A percentile compares a stretch with the other conserved stretches of the same genome.
Evolutionary conservation across 2,797 vertebrate species (phyloP).

Genomic region (Diplodus puntazzo): DNA sequence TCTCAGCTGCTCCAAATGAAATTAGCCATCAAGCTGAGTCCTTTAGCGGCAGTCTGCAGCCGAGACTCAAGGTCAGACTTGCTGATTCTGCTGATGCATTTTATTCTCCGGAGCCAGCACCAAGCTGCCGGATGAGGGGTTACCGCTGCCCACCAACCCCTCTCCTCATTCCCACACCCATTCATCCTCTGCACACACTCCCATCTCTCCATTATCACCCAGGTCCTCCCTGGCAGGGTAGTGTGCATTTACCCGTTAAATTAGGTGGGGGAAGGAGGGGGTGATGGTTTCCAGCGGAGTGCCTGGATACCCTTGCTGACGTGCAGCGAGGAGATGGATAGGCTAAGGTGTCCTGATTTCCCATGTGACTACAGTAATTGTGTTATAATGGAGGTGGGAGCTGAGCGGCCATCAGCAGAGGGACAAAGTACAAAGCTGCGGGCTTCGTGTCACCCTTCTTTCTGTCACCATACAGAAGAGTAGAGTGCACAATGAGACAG

Average conservation of each 20-base stretch:
- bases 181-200: constrained; percentile 53
- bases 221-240: constrained; percentile 60
- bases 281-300: constrained; percentile 32
- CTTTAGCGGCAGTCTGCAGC: constrained; percentile 73
- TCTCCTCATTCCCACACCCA: constrained; percentile 37
- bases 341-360: constrained; percentile 76
- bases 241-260: constrained; percentile 82
- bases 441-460: constrained; percentile 28
- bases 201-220: constrained; percentile 66
- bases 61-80: constrained; percentile 78
- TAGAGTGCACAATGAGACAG: constrained; percentile 16
- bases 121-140: constrained; percentile 52
- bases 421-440: constrained; percentile 50
- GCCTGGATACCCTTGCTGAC: constrained; percentile 64
- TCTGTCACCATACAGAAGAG: constrained; percentile 7
- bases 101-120: constrained; percentile 57
- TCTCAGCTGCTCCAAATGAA: constrained; percentile 74
- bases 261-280: constrained; percentile 65
- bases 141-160: constrained; percentile 42
- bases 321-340: constrained; percentile 67
- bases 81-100: constrained; percentile 80
- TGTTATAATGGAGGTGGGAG: constrained; percentile 77
- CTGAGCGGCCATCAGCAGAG: constrained; percentile 58
- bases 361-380: constrained; percentile 76
- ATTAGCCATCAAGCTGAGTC: constrained; percentile 75